phyloP scores from a whole-genome alignment of 2,113 vertebrate genomes.

The Menura novaehollandiae region DNA sequence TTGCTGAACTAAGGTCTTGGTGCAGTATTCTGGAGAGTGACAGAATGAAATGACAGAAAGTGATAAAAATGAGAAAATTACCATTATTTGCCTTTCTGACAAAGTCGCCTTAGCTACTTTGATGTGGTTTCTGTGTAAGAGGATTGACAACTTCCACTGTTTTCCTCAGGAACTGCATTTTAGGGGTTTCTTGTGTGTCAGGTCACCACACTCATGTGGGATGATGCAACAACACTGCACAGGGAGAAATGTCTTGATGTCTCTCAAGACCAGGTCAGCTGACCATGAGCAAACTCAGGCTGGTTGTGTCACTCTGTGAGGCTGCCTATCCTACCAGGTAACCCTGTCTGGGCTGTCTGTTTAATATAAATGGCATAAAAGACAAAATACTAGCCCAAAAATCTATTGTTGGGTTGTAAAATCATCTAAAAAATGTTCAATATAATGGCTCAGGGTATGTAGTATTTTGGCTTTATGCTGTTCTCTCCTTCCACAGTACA shows the following conservation, averaged over 20 bases:
- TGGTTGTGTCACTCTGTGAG: fast-evolving
- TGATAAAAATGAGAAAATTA: background rate
- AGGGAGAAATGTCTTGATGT: background rate
- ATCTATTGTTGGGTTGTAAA: background rate
- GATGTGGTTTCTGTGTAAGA: background rate
- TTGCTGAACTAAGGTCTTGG: background rate
- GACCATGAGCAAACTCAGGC: background rate
- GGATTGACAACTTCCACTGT: background rate
- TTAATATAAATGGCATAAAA: background rate
- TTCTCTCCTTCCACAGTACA: background rate
- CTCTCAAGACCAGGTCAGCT: background rate
- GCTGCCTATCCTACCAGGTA: background rate
- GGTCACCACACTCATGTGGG: background rate
- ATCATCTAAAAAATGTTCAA: background rate
- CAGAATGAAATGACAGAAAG: background rate
- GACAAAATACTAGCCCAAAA: background rate
- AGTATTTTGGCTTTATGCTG: background rate
- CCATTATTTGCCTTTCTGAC: background rate
- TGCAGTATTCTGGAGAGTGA: background rate
- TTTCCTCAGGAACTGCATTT: background rate
- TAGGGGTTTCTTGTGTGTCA: background rate
- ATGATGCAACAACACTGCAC: background rate
- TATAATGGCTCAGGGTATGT: background rate
- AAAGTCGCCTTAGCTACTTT: background rate
- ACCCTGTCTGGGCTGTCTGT: background rate